Percentiles rank a stretch among this genome's conserved stretches.
Evolutionary conservation across 2,888 invertebrate genomes (phyloP).

Genomic region (Acrocyrtus sp.): DNA sequence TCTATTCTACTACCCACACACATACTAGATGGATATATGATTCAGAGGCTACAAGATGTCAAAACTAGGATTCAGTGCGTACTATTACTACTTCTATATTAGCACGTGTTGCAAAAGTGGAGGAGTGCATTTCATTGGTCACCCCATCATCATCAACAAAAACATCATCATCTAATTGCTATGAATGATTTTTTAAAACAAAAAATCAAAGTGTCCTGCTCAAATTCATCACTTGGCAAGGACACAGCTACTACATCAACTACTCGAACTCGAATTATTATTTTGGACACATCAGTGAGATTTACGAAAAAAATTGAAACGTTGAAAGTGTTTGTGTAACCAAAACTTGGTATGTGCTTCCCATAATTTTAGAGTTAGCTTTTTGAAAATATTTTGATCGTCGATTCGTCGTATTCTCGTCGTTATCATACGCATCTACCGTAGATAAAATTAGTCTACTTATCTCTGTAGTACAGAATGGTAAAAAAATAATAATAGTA

Average conservation of each 20-base stretch:
- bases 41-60: slow-evolving; percentile 4
- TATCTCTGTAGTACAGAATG: too few relatives aligned
- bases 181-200: too few relatives aligned
- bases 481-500: too few relatives aligned
- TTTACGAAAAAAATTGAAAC: slow-evolving; percentile 36
- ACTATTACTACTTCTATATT: slow-evolving; percentile 10
- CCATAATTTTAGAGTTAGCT: too few relatives aligned
- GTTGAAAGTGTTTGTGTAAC: slow-evolving; percentile 43
- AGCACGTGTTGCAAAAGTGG: background rate
- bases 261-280: slow-evolving; percentile 40
- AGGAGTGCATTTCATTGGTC: slow-evolving; percentile 3
- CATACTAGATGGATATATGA: background rate
- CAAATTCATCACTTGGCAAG: slow-evolving; percentile 28
- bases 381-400: too few relatives aligned
- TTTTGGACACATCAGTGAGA: slow-evolving; percentile 55
- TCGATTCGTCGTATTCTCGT: too few relatives aligned
- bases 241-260: too few relatives aligned
- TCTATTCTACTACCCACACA: background rate
- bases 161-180: too few relatives aligned
- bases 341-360: slow-evolving; percentile 43
- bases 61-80: background rate
- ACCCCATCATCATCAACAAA: too few relatives aligned
- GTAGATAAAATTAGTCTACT: too few relatives aligned
- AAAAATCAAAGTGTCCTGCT: slow-evolving; percentile 32
- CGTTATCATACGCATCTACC: too few relatives aligned